Evolutionary conservation across 2,797 vertebrate genomes (phyloP).

Genomic region (Pseudopleuronectes americanus): DNA sequence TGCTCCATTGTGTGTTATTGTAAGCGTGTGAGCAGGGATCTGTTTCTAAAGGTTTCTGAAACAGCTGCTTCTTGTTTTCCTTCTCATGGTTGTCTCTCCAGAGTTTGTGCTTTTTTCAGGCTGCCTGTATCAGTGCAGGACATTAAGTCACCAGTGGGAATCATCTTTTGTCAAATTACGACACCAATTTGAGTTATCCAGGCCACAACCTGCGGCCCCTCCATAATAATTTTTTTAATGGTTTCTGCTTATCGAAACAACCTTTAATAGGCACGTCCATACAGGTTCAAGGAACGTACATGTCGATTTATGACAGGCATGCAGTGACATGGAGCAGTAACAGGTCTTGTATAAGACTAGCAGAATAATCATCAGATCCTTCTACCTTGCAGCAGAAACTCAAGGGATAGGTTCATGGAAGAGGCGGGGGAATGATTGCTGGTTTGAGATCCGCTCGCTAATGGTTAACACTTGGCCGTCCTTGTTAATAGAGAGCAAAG

Average conservation of each 20-base stretch:
- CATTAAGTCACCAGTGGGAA: not conserved
- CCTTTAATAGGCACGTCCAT: slow-evolving; percentile 21
- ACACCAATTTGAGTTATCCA: slow-evolving; percentile 29
- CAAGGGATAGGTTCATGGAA: slow-evolving; percentile 1
- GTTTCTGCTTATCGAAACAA: slow-evolving; percentile 21
- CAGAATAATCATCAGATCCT: slow-evolving; percentile 47
- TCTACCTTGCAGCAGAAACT: slow-evolving; percentile 42
- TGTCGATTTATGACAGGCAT: slow-evolving; percentile 70
- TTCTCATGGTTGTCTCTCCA: not conserved
- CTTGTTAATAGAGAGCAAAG: slow-evolving; percentile 35
- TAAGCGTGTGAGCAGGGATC: slow-evolving; percentile 40
- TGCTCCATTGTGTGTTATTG: not conserved
- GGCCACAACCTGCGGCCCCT: slow-evolving; percentile 5
- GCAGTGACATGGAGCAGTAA: slow-evolving; percentile 59
- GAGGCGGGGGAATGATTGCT: slow-evolving; percentile 17
- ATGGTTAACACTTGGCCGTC: slow-evolving; percentile 47
- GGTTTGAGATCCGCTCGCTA: slow-evolving; percentile 32
- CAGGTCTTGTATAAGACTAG: slow-evolving; percentile 39
- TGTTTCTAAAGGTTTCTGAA: slow-evolving; percentile 26
- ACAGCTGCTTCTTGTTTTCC: slow-evolving; percentile 49
- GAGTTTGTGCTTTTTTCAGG: no score
- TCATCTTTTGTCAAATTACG: slow-evolving; percentile 23
- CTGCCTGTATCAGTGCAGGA: not conserved
- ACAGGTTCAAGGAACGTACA: slow-evolving; percentile 50
- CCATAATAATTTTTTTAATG: slow-evolving; percentile 24